phyloP scores from a whole-genome alignment of 2,113 vertebrate species.

The Siniperca chuatsi region DNA sequence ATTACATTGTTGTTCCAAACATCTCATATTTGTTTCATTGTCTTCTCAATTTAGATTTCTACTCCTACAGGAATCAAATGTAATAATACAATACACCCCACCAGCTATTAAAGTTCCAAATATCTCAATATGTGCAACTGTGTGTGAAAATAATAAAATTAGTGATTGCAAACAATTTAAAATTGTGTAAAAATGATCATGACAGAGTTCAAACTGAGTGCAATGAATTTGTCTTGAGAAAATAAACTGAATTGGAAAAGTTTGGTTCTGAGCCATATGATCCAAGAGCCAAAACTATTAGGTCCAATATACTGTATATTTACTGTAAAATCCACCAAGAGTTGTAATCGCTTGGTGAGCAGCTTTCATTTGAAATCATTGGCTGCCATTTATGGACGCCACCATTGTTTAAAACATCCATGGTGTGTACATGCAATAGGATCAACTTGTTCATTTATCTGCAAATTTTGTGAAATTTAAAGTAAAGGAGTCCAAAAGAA shows the following conservation, averaged over 20 bases:
- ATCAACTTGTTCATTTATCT: not conserved
- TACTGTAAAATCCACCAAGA: not conserved
- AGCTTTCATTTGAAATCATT: not conserved
- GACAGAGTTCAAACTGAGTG: not conserved
- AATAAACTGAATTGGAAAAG: not conserved
- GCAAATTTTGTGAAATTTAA: not conserved
- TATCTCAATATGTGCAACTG: not conserved
- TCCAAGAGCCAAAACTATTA: not conserved
- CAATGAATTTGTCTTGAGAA: not conserved
- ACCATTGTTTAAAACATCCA: not conserved
- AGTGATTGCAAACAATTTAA: not conserved
- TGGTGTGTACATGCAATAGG: not conserved
- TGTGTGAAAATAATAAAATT: not conserved
- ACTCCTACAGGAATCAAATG: not conserved
- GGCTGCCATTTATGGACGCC: not conserved
- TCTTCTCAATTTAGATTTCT: not conserved
- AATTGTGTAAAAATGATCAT: not conserved
- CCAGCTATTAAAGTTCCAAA: not conserved
- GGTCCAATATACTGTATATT: not conserved
- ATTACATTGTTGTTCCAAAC: not conserved
- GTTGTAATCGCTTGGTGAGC: not conserved
- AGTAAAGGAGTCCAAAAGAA: not conserved
- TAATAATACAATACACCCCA: not conserved
- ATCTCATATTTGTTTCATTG: not conserved
- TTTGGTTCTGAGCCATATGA: not conserved